These are phyloP conservation scores for Patiria miniata DNA, from an alignment of 35 echinoderm and acorn worm species.

Conservation along the genomic window DNA sequence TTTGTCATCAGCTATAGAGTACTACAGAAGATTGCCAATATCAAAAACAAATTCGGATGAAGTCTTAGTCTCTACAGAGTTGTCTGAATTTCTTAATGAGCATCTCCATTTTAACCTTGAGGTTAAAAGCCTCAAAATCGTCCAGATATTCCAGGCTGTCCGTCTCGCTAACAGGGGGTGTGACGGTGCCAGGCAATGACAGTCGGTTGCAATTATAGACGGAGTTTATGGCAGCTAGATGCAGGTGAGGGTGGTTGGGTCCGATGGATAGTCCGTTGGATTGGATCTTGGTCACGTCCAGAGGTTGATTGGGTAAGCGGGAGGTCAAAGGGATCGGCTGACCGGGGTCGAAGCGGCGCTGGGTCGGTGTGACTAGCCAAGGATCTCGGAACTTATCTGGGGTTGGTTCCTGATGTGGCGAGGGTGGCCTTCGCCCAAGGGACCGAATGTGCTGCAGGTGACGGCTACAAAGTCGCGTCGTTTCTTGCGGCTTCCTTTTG, in stretches of 20 bases:
- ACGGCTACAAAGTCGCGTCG: neutral
- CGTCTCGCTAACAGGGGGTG: neutral
- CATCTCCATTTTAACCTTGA: neutral
- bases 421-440: neutral
- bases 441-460: neutral
- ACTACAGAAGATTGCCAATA: too few species aligned
- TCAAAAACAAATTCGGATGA: too few species aligned
- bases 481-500: neutral
- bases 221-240: constrained; percentile 2
- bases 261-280: neutral
- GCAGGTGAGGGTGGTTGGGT: neutral
- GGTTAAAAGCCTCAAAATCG: constrained; percentile 8
- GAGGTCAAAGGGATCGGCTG: neutral
- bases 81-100: neutral
- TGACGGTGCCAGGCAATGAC: neutral
- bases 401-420: neutral
- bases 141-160: constrained; percentile 1
- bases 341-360: neutral
- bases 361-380: neutral
- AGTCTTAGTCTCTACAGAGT: too few species aligned
- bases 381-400: neutral
- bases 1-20: too few species aligned
- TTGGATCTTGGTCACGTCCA: neutral
- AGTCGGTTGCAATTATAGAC: neutral
- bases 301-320: too few species aligned